Evolutionary conservation across 2,797 vertebrate species (phyloP).

Genomic region (Sarcoramphus papa): DNA sequence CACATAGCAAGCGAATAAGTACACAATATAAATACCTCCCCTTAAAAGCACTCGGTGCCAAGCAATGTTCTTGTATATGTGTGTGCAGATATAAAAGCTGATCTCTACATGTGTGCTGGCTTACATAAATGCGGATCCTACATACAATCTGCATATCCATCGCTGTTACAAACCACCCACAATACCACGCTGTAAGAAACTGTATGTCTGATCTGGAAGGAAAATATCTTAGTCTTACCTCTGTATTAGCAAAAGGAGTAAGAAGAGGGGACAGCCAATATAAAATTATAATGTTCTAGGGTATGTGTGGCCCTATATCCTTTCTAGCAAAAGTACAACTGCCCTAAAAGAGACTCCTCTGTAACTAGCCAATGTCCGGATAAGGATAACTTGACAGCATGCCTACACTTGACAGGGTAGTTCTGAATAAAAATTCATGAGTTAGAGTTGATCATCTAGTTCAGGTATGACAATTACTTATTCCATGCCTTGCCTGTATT

Average conservation of each 20-base stretch:
- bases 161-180: constrained; percentile 4
- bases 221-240: neutral
- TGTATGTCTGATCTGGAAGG: neutral
- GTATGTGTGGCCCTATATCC: neutral
- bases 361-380: neutral
- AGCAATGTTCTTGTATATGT: neutral
- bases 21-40: neutral
- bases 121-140: constrained; percentile 50
- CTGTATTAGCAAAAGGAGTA: neutral
- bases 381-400: neutral
- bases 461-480: neutral
- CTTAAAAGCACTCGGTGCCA: neutral
- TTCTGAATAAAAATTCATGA: neutral
- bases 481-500: neutral
- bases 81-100: neutral
- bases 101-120: neutral
- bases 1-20: neutral
- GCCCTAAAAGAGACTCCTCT: neutral
- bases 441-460: neutral
- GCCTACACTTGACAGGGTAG: neutral
- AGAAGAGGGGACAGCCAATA: neutral
- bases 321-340: neutral
- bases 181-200: neutral
- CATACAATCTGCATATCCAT: constrained; percentile 29
- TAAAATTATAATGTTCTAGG: neutral